Evolutionary conservation across 1,140 invertebrate species (phyloP).

Genomic region (Anoplolepis gracilipes): DNA sequence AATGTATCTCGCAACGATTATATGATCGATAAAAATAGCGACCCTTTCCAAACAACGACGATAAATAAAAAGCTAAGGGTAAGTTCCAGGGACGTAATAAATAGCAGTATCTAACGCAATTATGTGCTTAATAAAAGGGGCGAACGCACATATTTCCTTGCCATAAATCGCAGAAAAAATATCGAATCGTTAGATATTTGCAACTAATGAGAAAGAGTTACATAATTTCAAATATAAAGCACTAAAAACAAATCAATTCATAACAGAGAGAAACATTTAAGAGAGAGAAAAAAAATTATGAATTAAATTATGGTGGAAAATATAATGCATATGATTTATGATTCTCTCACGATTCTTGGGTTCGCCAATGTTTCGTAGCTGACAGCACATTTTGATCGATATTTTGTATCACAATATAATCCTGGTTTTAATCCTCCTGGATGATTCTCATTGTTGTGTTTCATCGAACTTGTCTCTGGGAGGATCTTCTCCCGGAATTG

Average conservation of each 20-base stretch:
- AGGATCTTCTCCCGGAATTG: conserved; percentile 65
- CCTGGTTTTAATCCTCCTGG: conserved; percentile 67
- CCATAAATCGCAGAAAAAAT: conserved; percentile 7
- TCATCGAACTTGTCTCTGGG: conserved; percentile 70
- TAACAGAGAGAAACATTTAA: background rate
- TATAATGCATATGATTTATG: conserved; percentile 58
- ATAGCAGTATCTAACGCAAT: conserved; percentile 77
- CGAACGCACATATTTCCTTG: conserved; percentile 41
- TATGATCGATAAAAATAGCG: conserved; percentile 78
- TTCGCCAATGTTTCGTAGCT: conserved; percentile 58
- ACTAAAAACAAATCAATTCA: background rate
- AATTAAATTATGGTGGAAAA: background rate
- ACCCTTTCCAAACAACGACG: conserved; percentile 60
- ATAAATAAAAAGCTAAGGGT: conserved; percentile 74
- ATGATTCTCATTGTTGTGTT: conserved; percentile 74
- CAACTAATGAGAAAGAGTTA: background rate
- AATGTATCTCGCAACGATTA: conserved; percentile 70
- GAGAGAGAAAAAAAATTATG: conserved; percentile 13
- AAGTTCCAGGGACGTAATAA: conserved; percentile 71
- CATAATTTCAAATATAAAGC: background rate
- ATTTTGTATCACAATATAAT: conserved; percentile 68
- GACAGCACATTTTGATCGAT: conserved; percentile 65
- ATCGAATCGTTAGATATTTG: background rate
- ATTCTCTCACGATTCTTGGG: conserved; percentile 37
- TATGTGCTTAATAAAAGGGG: conserved; percentile 69